These are phyloP conservation scores for Trichosurus vulpecula DNA, from an alignment of 2,797 vertebrate species.

Conservation along the genomic window DNA sequence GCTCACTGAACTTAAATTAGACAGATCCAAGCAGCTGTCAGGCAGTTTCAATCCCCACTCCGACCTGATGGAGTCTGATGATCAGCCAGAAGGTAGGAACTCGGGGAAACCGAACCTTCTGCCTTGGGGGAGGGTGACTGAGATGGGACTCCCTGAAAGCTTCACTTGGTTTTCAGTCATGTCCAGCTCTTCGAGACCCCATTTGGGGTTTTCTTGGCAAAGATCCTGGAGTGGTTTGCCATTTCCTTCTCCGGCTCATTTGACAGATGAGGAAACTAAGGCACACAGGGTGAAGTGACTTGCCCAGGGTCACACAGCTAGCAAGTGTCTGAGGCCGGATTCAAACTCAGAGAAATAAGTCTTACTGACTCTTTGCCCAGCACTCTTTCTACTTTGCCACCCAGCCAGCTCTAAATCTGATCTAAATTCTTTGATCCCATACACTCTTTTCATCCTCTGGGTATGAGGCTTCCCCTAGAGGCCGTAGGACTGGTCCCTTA, in stretches of 20 bases:
- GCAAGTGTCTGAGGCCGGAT: not conserved
- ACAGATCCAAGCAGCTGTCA: conserved; percentile 59
- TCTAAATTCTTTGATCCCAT: not conserved
- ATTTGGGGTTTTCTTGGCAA: not conserved
- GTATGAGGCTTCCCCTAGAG: not conserved
- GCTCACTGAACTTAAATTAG: conserved; percentile 60
- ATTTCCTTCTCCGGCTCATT: not conserved
- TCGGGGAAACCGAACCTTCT: not conserved
- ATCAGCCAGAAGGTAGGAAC: conserved; percentile 7
- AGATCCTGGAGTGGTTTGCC: not conserved
- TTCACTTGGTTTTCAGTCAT: not conserved
- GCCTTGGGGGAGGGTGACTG: not conserved
- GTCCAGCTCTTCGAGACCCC: not conserved
- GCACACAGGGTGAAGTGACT: not conserved
- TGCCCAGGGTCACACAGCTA: not conserved
- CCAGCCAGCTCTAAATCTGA: not conserved
- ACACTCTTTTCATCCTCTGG: not conserved
- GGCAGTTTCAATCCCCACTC: not conserved
- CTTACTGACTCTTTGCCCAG: not conserved
- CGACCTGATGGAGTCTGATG: not conserved
- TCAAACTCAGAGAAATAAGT: not conserved
- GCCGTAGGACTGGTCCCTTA: not conserved
- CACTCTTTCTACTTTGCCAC: not conserved
- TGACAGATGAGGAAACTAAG: not conserved
- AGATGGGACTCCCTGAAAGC: not conserved